Evolutionary conservation across 2,888 invertebrate genomes (phyloP).

Genomic region (Cinara cedri): DNA sequence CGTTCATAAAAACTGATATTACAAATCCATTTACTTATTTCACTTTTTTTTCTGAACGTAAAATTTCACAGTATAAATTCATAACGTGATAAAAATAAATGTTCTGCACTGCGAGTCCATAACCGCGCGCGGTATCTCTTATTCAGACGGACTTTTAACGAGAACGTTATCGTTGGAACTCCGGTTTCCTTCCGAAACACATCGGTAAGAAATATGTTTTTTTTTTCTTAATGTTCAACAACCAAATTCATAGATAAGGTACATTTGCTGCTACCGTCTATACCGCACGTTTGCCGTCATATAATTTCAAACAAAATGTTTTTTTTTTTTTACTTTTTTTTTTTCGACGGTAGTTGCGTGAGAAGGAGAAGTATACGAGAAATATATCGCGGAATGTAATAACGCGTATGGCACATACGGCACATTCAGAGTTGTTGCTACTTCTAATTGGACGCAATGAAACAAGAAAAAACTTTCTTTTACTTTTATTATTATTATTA

Average conservation of each 20-base stretch:
- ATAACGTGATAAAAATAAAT: slow-evolving; percentile 7
- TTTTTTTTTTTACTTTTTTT: no score
- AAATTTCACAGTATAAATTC: not conserved
- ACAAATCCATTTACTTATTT: slow-evolving; percentile 8
- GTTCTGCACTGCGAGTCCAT: not conserved
- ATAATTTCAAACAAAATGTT: slow-evolving; percentile 36
- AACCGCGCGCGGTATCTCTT: slow-evolving; percentile 24
- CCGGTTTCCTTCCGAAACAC: slow-evolving; percentile 53
- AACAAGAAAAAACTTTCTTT: slow-evolving; percentile 21
- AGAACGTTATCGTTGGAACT: slow-evolving; percentile 40
- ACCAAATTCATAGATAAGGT: slow-evolving; percentile 40
- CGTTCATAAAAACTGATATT: not conserved
- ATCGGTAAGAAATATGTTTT: slow-evolving; percentile 38
- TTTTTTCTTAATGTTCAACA: slow-evolving; percentile 28
- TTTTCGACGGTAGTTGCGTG: no score
- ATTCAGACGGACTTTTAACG: slow-evolving; percentile 46
- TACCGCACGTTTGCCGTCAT: not conserved
- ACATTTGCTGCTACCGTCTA: not conserved
- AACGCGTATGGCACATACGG: slow-evolving; percentile 19
- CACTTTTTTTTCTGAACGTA: not conserved
- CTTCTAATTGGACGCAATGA: slow-evolving; percentile 37
- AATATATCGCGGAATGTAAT: slow-evolving; percentile 14
- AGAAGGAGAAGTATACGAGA: not conserved
- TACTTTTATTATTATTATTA: not conserved
- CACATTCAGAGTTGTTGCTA: not conserved